These are phyloP conservation scores for Sericinus montela DNA, from an alignment of 2,888 invertebrate species.

Conservation along the genomic window DNA sequence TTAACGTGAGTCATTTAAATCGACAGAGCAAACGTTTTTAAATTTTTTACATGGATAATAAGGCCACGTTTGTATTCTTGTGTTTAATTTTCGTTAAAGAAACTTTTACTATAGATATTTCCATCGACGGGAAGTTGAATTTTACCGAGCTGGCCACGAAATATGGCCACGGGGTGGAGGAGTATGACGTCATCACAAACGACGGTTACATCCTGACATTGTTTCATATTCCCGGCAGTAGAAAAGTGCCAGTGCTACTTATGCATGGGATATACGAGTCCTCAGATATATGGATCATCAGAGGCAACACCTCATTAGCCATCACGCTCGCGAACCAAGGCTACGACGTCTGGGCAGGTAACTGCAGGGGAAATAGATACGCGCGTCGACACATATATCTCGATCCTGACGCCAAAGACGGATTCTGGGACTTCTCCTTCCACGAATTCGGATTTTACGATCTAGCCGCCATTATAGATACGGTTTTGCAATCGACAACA, in stretches of 20 bases:
- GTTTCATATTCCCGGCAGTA: conserved; percentile 47
- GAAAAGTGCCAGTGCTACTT: conserved; percentile 37
- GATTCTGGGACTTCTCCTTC: conserved; percentile 22
- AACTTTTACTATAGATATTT: not conserved
- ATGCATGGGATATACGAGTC: conserved; percentile 42
- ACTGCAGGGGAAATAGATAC: conserved; percentile 80
- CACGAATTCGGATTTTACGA: conserved; percentile 22
- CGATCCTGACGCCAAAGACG: conserved; percentile 12
- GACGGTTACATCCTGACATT: conserved; percentile 44
- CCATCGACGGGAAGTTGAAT: not conserved
- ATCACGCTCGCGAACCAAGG: conserved; percentile 59
- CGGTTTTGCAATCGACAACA: conserved; percentile 6
- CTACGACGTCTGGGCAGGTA: conserved; percentile 63
- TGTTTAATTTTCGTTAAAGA: not conserved
- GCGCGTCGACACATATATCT: conserved; percentile 64
- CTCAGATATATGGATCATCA: conserved; percentile 36
- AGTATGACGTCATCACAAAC: conserved; percentile 33
- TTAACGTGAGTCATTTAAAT: no score
- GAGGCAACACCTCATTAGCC: conserved; percentile 39
- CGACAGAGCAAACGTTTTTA: no score
- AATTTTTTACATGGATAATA: no score
- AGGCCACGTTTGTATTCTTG: conserved; percentile 43
- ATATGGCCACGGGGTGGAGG: conserved; percentile 25
- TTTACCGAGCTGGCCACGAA: conserved; percentile 27
- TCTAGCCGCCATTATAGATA: conserved; percentile 18